Base-by-base conservation (phyloP, 2,113 vertebrate species). In the Epinephelus cyanopodus region DNA sequence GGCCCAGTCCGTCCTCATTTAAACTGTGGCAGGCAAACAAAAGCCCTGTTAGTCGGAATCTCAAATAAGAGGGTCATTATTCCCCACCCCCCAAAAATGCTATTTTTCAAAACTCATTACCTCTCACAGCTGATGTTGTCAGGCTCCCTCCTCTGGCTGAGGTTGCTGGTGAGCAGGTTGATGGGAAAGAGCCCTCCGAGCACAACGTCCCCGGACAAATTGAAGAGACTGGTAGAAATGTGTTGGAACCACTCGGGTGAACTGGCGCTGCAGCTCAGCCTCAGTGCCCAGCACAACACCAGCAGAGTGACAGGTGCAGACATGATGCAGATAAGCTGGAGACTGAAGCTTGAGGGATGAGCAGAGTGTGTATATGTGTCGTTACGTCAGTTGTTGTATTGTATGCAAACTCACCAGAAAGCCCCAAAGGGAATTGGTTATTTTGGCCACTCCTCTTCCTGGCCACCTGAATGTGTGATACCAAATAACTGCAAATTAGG, bases 131-230 rank as follows among this genome's bases (percentile, higher is more conserved):
- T 53, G 2, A 96, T 64, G 50, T 87, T 18, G 0, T 85, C 69
- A 7, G 97, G 97, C 71, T 89, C 80, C 0, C 9, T 79, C 37
- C 94, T 90, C 3, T 90, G 5, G 0, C 76, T 71, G 19, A 94
- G 27, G 57, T 92, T 92, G 13, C 87, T 23, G 0, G 90, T 74
- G n/a, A 94, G 86, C 0, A 53, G 27, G 0, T 95, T 95, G 1
- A 98, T 95, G 0, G 96, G 95, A 85, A 98, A 98, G 1, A 98
- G 92, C 0, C 97, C 98, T 0, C 98, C 98, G 0, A 99, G 83
- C 60, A 96, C n/a, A 0, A 96, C 95, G 81, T 98, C 96, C 0
- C 98, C 98, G 0, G 91, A 57, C 14, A 91, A 85, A 2, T 21
- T 87, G 70, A 98, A 95, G 82, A 97, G 95, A 18, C 19, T 81